phyloP scores from a whole-genome alignment of 2,888 invertebrate genomes.

The Lobophora halterata region DNA sequence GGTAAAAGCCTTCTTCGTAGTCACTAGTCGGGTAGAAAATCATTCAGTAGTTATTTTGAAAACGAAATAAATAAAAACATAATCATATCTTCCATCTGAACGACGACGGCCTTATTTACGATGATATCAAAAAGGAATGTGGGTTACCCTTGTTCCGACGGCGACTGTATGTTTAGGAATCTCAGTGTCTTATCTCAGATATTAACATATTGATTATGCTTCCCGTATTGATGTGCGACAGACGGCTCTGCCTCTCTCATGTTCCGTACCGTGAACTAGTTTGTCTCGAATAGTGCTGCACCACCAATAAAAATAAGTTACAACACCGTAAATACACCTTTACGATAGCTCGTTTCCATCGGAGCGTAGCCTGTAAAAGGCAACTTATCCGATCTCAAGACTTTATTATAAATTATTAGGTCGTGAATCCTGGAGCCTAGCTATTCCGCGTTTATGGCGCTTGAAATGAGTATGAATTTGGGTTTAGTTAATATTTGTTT shows the following conservation, averaged over 20 bases:
- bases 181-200: slow-evolving; percentile 70
- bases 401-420: slow-evolving; percentile 52
- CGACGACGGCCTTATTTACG: slow-evolving; percentile 56
- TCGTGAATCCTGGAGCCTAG: slow-evolving; percentile 43
- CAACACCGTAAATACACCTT: slow-evolving; percentile 55
- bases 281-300: slow-evolving; percentile 50
- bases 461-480: slow-evolving; percentile 41
- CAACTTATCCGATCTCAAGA: slow-evolving; percentile 40
- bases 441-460: slow-evolving; percentile 35
- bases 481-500: slow-evolving; percentile 30
- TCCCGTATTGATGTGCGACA: slow-evolving; percentile 68
- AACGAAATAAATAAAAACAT: slow-evolving; percentile 49
- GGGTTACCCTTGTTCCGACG: slow-evolving; percentile 63
- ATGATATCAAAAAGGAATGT: slow-evolving; percentile 66
- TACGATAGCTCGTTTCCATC: slow-evolving; percentile 50
- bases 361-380: slow-evolving; percentile 41
- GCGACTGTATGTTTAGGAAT: slow-evolving; percentile 65
- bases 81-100: slow-evolving; percentile 49
- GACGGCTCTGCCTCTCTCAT: slow-evolving; percentile 43
- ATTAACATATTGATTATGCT: slow-evolving; percentile 77
- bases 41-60: slow-evolving; percentile 34
- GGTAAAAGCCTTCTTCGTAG: too few relatives aligned
- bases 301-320: slow-evolving; percentile 55
- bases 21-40: too few relatives aligned
- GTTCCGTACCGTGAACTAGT: slow-evolving; percentile 46